A percentile compares a stretch with the other conserved stretches of the same genome.
These are phyloP conservation scores for Brachionus plicatilis DNA, from an alignment of 1,140 invertebrate genomes.

Conservation along the genomic window DNA sequence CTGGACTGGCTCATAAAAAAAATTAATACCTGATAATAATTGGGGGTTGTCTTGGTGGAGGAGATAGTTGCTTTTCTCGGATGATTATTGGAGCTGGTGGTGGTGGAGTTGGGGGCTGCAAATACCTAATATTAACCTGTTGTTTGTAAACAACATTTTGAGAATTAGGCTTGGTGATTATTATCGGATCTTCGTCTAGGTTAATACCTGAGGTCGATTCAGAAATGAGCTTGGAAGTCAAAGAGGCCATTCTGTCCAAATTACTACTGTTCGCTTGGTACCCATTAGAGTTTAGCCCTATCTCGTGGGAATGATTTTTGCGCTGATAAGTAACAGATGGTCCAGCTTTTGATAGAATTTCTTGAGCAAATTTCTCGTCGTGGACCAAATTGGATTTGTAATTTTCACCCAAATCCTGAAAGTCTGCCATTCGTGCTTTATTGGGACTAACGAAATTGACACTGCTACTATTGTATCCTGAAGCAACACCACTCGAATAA, in stretches of 20 bases:
- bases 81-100: conserved; percentile 39
- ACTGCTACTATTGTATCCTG: conserved; percentile 14
- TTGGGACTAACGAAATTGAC: conserved; percentile 1
- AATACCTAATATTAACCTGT: conserved; percentile 27
- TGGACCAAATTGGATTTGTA: not conserved
- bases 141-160: conserved; percentile 40
- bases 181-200: conserved; percentile 22
- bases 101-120: conserved; percentile 38
- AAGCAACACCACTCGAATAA: not conserved
- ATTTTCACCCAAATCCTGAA: not conserved
- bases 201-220: not conserved
- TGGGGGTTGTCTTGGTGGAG: conserved; percentile 29
- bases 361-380: not conserved
- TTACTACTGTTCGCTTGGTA: not conserved
- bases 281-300: not conserved
- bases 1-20: not conserved
- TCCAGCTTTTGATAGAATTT: conserved; percentile 16
- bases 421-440: not conserved
- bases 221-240: not conserved
- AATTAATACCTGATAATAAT: not conserved
- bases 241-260: not conserved
- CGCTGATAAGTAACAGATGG: conserved; percentile 17
- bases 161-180: not conserved
- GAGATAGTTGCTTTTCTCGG: conserved; percentile 1
- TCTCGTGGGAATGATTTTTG: not conserved